Evolutionary conservation across 2,888 invertebrate species (phyloP).

Genomic region (Phanerotoma sp.): DNA sequence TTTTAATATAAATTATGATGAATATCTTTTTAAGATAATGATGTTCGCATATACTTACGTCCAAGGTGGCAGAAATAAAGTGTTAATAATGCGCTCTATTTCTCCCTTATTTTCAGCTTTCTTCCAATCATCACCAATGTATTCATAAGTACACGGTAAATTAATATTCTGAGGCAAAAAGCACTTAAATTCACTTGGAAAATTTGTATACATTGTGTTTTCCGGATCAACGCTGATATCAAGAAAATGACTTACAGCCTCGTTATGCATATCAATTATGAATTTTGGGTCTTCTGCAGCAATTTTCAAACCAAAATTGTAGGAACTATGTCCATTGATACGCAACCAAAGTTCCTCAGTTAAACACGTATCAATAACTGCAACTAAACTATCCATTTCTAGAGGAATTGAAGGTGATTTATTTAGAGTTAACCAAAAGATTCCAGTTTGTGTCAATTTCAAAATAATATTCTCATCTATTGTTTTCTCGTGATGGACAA

Average conservation of each 20-base stretch:
- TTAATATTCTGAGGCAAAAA: conserved; percentile 60
- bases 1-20: too few species aligned
- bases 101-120: conserved; percentile 58
- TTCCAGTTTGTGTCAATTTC: conserved; percentile 43
- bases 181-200: conserved; percentile 67
- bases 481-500: conserved; percentile 40
- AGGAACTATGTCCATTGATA: conserved; percentile 45
- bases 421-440: conserved; percentile 49
- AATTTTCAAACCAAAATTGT: conserved; percentile 40
- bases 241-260: conserved; percentile 65
- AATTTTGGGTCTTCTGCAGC: conserved; percentile 63
- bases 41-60: conserved; percentile 39
- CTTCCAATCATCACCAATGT: conserved; percentile 67
- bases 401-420: conserved; percentile 45
- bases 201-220: conserved; percentile 63
- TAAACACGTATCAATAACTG: conserved; percentile 41
- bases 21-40: too few species aligned
- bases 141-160: conserved; percentile 68
- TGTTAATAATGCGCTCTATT: conserved; percentile 61
- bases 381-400: conserved; percentile 46
- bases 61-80: conserved; percentile 62
- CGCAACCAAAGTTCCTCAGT: conserved; percentile 52
- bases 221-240: conserved; percentile 64
- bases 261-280: conserved; percentile 68
- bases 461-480: conserved; percentile 42